These are phyloP conservation scores for Melanotaenia maccullochi DNA, from an alignment of 2,797 vertebrate genomes.

Conservation along the genomic window DNA sequence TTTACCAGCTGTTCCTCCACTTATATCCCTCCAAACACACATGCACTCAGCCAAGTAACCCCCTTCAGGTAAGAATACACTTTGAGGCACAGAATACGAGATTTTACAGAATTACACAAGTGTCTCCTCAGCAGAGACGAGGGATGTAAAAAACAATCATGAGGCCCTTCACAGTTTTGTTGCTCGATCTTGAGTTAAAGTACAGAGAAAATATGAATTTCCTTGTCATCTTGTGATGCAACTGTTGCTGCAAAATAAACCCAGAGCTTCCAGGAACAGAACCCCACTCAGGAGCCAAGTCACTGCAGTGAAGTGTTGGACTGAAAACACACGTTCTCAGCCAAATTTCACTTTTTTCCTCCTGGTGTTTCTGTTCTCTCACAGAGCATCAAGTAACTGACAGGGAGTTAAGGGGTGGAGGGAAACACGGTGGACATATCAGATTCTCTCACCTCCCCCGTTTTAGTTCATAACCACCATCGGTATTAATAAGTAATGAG, in stretches of 20 bases:
- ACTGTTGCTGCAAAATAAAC: conserved; percentile 24
- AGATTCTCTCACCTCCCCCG: conserved; percentile 43
- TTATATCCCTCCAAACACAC: neutral
- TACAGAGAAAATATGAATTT: conserved; percentile 12
- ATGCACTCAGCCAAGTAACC: conserved; percentile 1
- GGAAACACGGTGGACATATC: conserved; percentile 34
- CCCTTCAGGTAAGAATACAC: conserved; percentile 3
- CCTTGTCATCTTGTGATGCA: conserved; percentile 9
- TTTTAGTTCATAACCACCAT: conserved; percentile 75
- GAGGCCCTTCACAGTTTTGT: conserved; percentile 8
- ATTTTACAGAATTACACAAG: neutral
- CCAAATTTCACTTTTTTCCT: conserved; percentile 29
- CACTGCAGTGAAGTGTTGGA: conserved; percentile 53
- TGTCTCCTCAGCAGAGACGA: no score
- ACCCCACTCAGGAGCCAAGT: conserved; percentile 41
- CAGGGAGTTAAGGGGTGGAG: neutral
- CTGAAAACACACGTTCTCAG: conserved; percentile 20
- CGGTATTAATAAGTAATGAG: conserved; percentile 76
- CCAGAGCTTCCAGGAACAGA: conserved; percentile 49
- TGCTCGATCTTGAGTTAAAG: conserved; percentile 10
- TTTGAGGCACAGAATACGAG: neutral
- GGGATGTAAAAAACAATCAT: no score
- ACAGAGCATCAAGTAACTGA: conserved; percentile 4
- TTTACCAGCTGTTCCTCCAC: neutral
- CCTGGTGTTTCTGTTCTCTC: conserved; percentile 15